Evolutionary conservation across 2,113 vertebrate genomes (phyloP).

Genomic region (Eupsittula cactorum): DNA sequence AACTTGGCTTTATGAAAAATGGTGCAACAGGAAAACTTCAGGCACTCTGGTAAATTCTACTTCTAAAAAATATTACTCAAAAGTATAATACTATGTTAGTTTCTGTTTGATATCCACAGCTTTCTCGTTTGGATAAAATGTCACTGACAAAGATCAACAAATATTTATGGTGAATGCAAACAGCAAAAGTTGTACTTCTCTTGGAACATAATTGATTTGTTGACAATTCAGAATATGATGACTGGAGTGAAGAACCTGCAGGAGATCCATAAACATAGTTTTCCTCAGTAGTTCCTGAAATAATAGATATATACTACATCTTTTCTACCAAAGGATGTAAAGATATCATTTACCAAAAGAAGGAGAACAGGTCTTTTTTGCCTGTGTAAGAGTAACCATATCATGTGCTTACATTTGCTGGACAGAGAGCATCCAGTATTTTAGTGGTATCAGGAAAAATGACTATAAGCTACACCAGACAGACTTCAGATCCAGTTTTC

Average conservation of each 20-base stretch:
- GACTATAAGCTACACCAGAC: neutral
- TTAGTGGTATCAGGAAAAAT: neutral
- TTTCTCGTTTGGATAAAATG: neutral
- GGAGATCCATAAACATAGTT: neutral
- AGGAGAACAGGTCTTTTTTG: neutral
- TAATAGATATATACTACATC: neutral
- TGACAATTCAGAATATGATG: neutral
- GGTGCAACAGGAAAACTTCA: conserved; percentile 5
- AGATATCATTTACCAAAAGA: neutral
- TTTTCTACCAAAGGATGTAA: neutral
- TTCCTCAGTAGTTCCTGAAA: neutral
- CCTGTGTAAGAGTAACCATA: neutral
- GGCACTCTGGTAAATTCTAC: neutral
- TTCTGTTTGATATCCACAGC: neutral
- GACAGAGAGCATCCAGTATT: neutral
- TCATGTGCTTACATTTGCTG: neutral
- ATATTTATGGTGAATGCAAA: neutral
- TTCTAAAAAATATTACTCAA: neutral
- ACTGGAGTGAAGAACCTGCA: neutral
- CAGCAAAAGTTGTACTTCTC: neutral
- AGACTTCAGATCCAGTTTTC: neutral
- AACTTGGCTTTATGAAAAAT: conserved; percentile 47
- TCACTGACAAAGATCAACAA: neutral
- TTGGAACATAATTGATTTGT: neutral
- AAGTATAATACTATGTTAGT: neutral